Conservation (phyloP, 2,113 vertebrate species). For the Ramphastos sulfuratus region DNA sequence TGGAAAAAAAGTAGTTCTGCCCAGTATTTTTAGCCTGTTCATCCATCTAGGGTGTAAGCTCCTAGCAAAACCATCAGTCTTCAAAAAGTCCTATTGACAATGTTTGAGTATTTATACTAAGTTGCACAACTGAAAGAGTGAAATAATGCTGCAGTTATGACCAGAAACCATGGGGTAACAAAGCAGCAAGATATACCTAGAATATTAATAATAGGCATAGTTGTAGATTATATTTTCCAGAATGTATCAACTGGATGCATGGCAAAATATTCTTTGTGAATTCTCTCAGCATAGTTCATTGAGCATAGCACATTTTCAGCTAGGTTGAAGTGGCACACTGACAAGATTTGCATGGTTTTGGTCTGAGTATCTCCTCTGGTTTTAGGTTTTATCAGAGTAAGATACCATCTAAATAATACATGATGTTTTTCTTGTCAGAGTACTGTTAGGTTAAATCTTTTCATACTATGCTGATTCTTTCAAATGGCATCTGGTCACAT, state of each 20-base stretch:
- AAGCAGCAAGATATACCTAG: too few species aligned
- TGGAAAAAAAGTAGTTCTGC: not conserved
- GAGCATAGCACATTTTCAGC: not conserved
- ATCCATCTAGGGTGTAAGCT: not conserved
- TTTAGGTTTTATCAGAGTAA: not conserved
- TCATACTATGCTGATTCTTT: not conserved
- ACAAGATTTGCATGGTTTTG: not conserved
- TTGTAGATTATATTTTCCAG: not conserved
- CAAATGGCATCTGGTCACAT: not conserved
- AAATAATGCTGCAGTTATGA: not conserved
- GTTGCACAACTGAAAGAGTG: not conserved
- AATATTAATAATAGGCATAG: not conserved
- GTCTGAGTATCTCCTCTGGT: not conserved
- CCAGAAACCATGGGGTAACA: not conserved
- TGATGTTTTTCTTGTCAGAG: not conserved
- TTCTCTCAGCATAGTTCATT: not conserved
- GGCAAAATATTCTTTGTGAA: not conserved
- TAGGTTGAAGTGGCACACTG: not conserved
- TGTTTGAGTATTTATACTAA: not conserved
- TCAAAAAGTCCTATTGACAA: not conserved
- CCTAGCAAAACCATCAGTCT: not conserved
- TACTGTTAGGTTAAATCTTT: not conserved
- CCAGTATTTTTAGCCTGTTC: not conserved
- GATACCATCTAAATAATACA: not conserved
- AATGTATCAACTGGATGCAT: rapidly evolving